Base-by-base conservation (phyloP, 2,888 invertebrate genomes). In the Alsophila aescularia region DNA sequence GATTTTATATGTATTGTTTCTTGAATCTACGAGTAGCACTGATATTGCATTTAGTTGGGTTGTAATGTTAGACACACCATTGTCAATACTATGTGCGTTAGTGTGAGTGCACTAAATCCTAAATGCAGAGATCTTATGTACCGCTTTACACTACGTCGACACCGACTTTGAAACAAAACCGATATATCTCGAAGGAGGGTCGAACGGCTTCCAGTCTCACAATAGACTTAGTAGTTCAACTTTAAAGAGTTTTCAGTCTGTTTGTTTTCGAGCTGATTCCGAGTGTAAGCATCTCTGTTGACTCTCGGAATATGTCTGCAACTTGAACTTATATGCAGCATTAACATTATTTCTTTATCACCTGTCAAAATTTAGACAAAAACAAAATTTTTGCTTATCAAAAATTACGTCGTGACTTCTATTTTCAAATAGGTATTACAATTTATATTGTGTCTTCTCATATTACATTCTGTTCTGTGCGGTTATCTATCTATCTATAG, bases 101-200 rank as follows among this genome's bases (percentile, higher is more conserved):
- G 29, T n/a, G 29, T 29, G 29, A n/a, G n/a, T 29, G 29, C 1
- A 29, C 2, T 10, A 8, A 10, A 9, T 29, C 29, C 10, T n/a
- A 15, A 10, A n/a, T 5, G 16, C 27, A 18, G 29, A 14, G 15
- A 53, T 5, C 21, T 48, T 10, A 12, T 0, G 32, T 42, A 44
- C 52, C 48, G 48, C 40, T 29, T 48, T 24, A 16, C 18, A 37
- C 5, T 39, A 12, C 18, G 34, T 27, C 12, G 18, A 49, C 27
- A 39, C 12, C 24, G 74, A 81, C 79, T 83, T 83, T 77, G 74
- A 78, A 84, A 84, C 83, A 83, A 84, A 79, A 77, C 75, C 81
- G 77, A 83, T 83, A 81, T 83, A 80, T 82, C 79, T 82, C 69
- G 65, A 66, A 78, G 58, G 49, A 61, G 63, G 57, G 60, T 66